Evolutionary conservation across 1,140 invertebrate species (phyloP).

Genomic region (Bombus cullumanus): DNA sequence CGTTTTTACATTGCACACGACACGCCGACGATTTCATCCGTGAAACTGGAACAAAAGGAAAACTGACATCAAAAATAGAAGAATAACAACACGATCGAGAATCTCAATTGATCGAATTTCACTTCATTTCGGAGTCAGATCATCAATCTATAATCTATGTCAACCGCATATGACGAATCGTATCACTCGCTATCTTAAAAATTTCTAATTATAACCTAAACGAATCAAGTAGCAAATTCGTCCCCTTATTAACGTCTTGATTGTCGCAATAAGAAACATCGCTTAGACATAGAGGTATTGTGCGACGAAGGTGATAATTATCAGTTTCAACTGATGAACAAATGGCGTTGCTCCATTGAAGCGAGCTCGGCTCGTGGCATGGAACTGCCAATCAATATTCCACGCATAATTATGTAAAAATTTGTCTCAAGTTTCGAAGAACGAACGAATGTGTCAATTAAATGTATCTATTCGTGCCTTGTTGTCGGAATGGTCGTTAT

Average conservation of each 20-base stretch:
- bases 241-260: not conserved
- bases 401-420: constrained; percentile 15
- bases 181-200: not conserved
- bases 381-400: not conserved
- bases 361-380: not conserved
- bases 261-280: not conserved
- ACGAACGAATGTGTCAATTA: constrained; percentile 32
- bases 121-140: constrained; percentile 64
- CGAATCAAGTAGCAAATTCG: not conserved
- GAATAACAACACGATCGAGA: constrained; percentile 19
- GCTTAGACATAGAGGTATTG: too few species aligned
- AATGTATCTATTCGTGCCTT: not conserved
- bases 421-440: constrained; percentile 15
- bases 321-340: not conserved
- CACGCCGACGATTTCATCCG: constrained; percentile 29
- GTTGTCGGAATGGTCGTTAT: not conserved
- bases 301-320: not conserved
- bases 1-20: too few species aligned
- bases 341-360: not conserved
- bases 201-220: not conserved
- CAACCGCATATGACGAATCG: constrained; percentile 43
- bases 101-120: constrained; percentile 65
- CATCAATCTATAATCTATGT: constrained; percentile 31
- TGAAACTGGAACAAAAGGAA: constrained; percentile 61
- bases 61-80: constrained; percentile 3